phyloP scores from a whole-genome alignment of 35 echinoderm and acorn worm species.

The Apostichopus japonicus region DNA sequence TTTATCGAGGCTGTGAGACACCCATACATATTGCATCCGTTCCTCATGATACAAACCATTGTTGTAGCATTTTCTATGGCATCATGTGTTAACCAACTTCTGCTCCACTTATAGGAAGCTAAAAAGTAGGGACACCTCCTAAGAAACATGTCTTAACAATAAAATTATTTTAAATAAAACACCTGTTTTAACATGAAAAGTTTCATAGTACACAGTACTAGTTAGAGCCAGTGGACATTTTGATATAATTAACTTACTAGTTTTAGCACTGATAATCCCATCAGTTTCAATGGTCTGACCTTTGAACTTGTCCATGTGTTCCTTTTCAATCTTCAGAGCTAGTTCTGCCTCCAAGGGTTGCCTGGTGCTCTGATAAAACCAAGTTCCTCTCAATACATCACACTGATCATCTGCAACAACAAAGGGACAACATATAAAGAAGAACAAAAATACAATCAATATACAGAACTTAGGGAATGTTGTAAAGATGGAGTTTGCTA shows the following conservation, averaged over 20 bases:
- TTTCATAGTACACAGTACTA: background rate
- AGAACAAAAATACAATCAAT: background rate
- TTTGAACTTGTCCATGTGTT: constrained; percentile 74
- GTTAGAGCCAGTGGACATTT: background rate
- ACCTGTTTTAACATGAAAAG: no score
- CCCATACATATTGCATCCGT: no score
- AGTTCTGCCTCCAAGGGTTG: constrained; percentile 85
- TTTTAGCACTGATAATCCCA: constrained; percentile 21
- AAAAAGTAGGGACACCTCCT: no score
- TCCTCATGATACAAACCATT: no score
- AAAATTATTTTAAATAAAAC: no score
- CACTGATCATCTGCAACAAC: constrained; percentile 62
- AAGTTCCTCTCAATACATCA: constrained; percentile 93
- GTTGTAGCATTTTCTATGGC: no score
- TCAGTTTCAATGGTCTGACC: background rate
- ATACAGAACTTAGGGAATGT: background rate
- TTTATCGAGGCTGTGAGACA: no score
- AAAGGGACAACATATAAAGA: background rate
- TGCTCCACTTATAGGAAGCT: no score
- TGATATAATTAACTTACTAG: constrained; percentile 1
- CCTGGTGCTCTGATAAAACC: constrained; percentile 76
- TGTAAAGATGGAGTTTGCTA: background rate
- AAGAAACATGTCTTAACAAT: no score
- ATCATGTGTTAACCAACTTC: no score
- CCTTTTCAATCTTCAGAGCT: constrained; percentile 75